Evolutionary conservation across 2,113 vertebrate species (phyloP).

Genomic region (Calypte anna): DNA sequence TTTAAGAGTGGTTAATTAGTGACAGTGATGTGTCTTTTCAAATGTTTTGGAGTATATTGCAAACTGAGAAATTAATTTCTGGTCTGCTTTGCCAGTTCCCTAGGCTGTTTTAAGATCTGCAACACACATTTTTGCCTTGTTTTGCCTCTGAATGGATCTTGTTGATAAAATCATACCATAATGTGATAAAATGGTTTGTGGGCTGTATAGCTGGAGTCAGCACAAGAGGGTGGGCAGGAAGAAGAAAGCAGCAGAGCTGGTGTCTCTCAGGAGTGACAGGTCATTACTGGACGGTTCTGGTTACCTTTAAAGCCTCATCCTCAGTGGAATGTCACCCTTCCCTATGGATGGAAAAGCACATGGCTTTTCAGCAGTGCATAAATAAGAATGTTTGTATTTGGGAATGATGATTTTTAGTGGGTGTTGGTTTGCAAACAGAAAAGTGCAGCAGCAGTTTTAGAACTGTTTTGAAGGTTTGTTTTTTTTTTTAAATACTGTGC

Average conservation of each 20-base stretch:
- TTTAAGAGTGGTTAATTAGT: background rate
- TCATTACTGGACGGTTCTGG: background rate
- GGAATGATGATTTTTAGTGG: background rate
- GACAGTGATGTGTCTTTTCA: background rate
- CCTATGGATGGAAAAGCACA: background rate
- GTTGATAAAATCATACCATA: background rate
- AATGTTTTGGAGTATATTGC: background rate
- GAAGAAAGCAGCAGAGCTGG: background rate
- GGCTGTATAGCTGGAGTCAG: background rate
- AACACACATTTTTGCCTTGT: background rate
- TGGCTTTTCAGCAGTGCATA: background rate
- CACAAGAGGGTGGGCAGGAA: background rate
- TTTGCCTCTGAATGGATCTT: background rate
- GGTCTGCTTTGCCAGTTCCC: background rate
- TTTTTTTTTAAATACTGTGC: background rate
- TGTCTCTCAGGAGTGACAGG: background rate
- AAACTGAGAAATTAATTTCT: background rate
- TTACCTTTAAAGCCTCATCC: background rate
- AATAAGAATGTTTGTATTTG: background rate
- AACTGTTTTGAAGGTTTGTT: background rate
- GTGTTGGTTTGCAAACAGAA: background rate
- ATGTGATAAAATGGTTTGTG: background rate
- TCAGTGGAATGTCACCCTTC: background rate
- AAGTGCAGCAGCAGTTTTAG: background rate
- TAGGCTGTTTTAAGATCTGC: background rate